Evolutionary conservation across 2,797 vertebrate genomes (phyloP).

Genomic region (Chelmon rostratus): DNA sequence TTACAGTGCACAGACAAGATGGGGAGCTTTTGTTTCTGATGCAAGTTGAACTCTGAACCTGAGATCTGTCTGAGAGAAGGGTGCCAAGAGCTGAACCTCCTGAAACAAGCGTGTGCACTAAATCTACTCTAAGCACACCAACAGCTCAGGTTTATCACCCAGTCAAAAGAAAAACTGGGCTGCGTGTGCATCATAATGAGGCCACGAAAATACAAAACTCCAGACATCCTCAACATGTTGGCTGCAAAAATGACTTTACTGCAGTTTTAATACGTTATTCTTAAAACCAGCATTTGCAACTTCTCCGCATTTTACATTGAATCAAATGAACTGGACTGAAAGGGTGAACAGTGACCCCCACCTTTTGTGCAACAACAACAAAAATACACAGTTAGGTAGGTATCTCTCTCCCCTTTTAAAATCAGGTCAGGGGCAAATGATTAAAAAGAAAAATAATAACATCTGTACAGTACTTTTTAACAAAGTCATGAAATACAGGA

Average conservation of each 20-base stretch:
- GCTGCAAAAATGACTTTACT: conserved; percentile 84
- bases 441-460: conserved; percentile 77
- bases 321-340: conserved; percentile 81
- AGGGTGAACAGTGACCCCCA: conserved; percentile 77
- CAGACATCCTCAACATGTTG: conserved; percentile 72
- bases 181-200: conserved; percentile 20
- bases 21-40: conserved; percentile 31
- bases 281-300: conserved; percentile 84
- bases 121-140: conserved; percentile 39
- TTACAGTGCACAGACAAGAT: conserved; percentile 35
- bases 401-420: conserved; percentile 72
- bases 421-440: conserved; percentile 78
- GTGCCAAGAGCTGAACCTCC: conserved; percentile 17
- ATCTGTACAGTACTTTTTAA: conserved; percentile 87
- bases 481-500: conserved; percentile 84
- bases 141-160: conserved; percentile 45
- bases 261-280: conserved; percentile 82
- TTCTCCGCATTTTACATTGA: conserved; percentile 80
- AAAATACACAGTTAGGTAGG: conserved; percentile 78
- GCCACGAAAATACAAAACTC: conserved; percentile 71
- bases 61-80: conserved; percentile 58
- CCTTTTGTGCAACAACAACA: conserved; percentile 76
- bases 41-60: conserved; percentile 58
- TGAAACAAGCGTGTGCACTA: conserved; percentile 25
- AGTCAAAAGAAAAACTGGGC: conserved; percentile 33